Percentiles rank a stretch among this genome's conserved stretches.
phyloP scores from a whole-genome alignment of 2,888 invertebrate genomes.

The Elysia crispata region DNA sequence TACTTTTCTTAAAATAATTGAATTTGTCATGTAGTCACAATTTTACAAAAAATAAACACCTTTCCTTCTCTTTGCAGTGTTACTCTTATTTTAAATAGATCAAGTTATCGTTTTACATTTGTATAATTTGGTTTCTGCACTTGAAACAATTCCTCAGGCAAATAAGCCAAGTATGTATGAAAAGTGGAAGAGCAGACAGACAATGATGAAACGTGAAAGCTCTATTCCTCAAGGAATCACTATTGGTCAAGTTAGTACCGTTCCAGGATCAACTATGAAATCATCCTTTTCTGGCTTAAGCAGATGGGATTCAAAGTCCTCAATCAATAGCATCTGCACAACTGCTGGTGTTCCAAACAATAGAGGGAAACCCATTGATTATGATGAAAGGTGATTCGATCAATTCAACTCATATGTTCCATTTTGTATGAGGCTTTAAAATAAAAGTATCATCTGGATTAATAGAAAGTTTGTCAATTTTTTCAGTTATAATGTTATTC shows the following conservation, averaged over 20 bases:
- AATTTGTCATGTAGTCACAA: background rate
- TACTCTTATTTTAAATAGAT: no score
- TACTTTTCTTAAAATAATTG: background rate
- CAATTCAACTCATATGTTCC: no score
- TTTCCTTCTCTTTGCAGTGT: background rate
- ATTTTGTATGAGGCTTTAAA: no score
- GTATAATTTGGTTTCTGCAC: constrained; percentile 13
- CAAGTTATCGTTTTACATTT: no score
- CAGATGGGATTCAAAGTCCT: no score
- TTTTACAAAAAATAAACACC: constrained; percentile 14
- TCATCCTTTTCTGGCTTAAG: background rate
- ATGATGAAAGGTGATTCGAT: no score
- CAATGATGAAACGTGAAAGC: constrained; percentile 40
- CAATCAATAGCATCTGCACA: no score
- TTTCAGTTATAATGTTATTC: no score
- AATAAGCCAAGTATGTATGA: constrained; percentile 54
- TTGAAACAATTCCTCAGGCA: constrained; percentile 11
- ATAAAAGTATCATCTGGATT: no score
- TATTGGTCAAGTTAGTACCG: background rate
- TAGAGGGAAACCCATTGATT: no score
- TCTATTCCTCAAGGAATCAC: background rate
- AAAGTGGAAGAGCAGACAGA: constrained; percentile 54
- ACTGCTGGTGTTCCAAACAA: no score
- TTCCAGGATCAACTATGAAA: background rate
- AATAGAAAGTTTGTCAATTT: no score